Conservation (phyloP, 92 coral and sea anemone genomes). For the Blastomussa wellsi region DNA sequence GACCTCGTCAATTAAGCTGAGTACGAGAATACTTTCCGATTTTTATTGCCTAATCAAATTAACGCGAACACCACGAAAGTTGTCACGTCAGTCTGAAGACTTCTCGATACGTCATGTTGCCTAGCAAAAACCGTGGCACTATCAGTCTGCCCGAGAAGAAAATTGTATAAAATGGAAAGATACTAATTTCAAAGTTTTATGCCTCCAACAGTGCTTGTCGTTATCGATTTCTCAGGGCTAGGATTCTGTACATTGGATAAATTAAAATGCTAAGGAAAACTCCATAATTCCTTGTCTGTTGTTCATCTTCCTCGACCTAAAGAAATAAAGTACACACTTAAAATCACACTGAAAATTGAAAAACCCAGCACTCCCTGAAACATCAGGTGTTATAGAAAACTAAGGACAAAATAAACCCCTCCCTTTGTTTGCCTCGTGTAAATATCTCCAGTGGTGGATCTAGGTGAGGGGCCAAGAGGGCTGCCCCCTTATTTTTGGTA, state of each 20-base stretch:
- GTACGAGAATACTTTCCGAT: too few relatives aligned
- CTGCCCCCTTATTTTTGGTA: too few relatives aligned
- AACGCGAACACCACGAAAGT: too few relatives aligned
- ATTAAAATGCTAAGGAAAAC: neutral
- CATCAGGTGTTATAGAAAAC: too few relatives aligned
- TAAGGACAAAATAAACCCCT: too few relatives aligned
- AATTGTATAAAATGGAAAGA: neutral
- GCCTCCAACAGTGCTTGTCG: neutral
- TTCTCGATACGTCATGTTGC: neutral
- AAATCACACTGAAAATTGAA: neutral
- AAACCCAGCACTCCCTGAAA: too few relatives aligned
- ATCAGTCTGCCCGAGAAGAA: neutral
- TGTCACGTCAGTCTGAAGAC: too few relatives aligned
- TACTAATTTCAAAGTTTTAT: neutral
- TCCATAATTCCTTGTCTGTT: neutral
- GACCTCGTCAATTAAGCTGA: too few relatives aligned
- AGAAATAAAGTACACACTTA: neutral
- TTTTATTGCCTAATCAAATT: too few relatives aligned
- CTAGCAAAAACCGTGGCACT: neutral
- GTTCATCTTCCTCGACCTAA: constrained; percentile 47
- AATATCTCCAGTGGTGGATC: too few relatives aligned
- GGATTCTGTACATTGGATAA: constrained; percentile 21
- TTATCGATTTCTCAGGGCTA: neutral
- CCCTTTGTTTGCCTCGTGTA: too few relatives aligned
- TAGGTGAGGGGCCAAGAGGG: too few relatives aligned